These are phyloP conservation scores for Acheta domesticus DNA, from an alignment of 2,888 invertebrate species.

Conservation along the genomic window DNA sequence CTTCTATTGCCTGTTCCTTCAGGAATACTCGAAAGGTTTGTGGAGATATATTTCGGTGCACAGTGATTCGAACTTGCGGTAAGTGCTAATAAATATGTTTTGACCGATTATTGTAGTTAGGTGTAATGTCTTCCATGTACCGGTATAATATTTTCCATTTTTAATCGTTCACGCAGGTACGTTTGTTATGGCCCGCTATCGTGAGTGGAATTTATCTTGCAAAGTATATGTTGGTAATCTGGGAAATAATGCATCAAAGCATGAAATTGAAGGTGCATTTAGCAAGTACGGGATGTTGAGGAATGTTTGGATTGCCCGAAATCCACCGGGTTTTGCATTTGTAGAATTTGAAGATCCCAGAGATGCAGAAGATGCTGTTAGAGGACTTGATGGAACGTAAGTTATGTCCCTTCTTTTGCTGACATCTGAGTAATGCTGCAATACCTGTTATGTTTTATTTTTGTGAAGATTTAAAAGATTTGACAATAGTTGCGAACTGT, in stretches of 20 bases:
- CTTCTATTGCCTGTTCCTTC: too few species aligned
- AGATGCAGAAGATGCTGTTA: conserved; percentile 82
- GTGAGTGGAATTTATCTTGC: conserved; percentile 82
- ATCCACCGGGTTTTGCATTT: conserved; percentile 89
- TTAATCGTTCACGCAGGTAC: background rate
- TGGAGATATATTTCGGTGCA: too few species aligned
- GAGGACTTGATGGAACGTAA: conserved; percentile 80
- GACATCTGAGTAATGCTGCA: too few species aligned
- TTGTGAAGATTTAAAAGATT: background rate
- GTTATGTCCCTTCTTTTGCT: conserved; percentile 40
- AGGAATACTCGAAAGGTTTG: too few species aligned
- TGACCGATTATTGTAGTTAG: too few species aligned
- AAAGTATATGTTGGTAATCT: conserved; percentile 92
- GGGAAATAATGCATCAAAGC: conserved; percentile 85
- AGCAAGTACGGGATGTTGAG: conserved; percentile 82
- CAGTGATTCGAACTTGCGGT: too few species aligned
- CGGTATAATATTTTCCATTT: too few species aligned
- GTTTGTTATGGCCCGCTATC: conserved; percentile 63
- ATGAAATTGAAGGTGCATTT: conserved; percentile 84
- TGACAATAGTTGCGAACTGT: too few species aligned
- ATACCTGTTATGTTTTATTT: background rate
- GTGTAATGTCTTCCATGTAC: too few species aligned
- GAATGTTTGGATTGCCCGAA: conserved; percentile 92
- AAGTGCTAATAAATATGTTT: too few species aligned
- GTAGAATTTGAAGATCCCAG: conserved; percentile 85